These are phyloP conservation scores for Netelia melanura DNA, from an alignment of 2,888 invertebrate genomes.

Conservation along the genomic window DNA sequence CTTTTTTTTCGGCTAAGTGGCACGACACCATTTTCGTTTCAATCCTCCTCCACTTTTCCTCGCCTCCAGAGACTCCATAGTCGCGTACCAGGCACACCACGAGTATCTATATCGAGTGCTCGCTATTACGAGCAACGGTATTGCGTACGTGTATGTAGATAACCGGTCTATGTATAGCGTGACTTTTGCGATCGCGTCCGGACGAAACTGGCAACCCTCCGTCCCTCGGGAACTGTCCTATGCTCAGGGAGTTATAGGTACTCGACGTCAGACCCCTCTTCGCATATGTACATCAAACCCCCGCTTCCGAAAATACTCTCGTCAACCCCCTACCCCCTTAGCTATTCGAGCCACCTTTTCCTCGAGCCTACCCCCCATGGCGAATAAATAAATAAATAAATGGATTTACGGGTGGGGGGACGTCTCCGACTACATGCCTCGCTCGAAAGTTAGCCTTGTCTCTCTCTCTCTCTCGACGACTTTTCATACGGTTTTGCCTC, in stretches of 20 bases:
- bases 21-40: slow-evolving; percentile 84
- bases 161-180: slow-evolving; percentile 67
- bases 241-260: slow-evolving; percentile 72
- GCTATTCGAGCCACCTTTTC: slow-evolving; percentile 69
- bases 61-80: slow-evolving; percentile 81
- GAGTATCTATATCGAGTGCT: slow-evolving; percentile 44
- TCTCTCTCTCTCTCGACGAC: slow-evolving; percentile 20
- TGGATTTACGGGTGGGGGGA: slow-evolving; percentile 80
- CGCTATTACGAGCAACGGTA: slow-evolving; percentile 46
- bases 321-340: slow-evolving; percentile 48
- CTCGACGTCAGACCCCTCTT: slow-evolving; percentile 72
- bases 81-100: slow-evolving; percentile 53
- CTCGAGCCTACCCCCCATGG: slow-evolving; percentile 76
- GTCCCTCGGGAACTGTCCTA: slow-evolving; percentile 80
- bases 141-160: slow-evolving; percentile 30
- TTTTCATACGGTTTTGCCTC: slow-evolving; percentile 9
- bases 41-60: slow-evolving; percentile 70
- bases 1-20: slow-evolving; percentile 78
- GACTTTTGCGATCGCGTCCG: slow-evolving; percentile 80
- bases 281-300: slow-evolving; percentile 61
- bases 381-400: slow-evolving; percentile 85
- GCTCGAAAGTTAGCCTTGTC: slow-evolving; percentile 44
- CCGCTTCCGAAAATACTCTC: slow-evolving; percentile 34
- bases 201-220: slow-evolving; percentile 64
- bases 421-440: slow-evolving; percentile 44